phyloP scores from a whole-genome alignment of 2,888 invertebrate species.

The Sarcophaga variegata region DNA sequence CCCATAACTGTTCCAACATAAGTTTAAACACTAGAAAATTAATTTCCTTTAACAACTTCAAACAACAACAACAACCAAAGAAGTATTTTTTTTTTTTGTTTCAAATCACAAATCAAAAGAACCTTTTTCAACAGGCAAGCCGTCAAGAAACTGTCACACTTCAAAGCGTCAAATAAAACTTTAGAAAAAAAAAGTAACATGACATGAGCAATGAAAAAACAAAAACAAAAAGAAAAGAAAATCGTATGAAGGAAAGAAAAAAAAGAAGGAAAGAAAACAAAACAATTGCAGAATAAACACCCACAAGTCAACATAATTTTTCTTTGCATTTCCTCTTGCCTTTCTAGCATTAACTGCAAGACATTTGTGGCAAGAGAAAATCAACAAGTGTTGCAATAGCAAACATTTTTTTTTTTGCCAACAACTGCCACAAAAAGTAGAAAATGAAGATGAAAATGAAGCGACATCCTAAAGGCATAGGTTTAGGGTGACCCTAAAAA shows the following conservation, averaged over 20 bases:
- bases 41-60: slow-evolving; percentile 53
- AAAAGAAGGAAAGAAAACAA: background rate
- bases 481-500: no score
- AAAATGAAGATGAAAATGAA: no score
- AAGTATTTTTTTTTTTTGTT: background rate
- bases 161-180: slow-evolving; percentile 65
- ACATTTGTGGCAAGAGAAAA: slow-evolving; percentile 12
- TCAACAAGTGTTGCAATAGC: slow-evolving; percentile 47
- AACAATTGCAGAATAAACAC: slow-evolving; percentile 30
- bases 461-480: no score
- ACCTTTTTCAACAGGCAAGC: slow-evolving; percentile 32
- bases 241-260: slow-evolving; percentile 2
- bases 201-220: slow-evolving; percentile 55
- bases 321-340: background rate
- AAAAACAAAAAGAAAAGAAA: background rate
- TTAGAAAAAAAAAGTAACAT: slow-evolving; percentile 62
- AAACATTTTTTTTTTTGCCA: no score
- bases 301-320: slow-evolving; percentile 22
- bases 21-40: slow-evolving; percentile 62
- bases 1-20: slow-evolving; percentile 51
- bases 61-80: slow-evolving; percentile 7
- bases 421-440: no score
- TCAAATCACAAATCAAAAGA: slow-evolving; percentile 7
- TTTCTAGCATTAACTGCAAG: background rate
- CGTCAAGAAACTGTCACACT: slow-evolving; percentile 66